phyloP scores from a whole-genome alignment of 1,140 invertebrate genomes.

The Leptopilina clavipes region DNA sequence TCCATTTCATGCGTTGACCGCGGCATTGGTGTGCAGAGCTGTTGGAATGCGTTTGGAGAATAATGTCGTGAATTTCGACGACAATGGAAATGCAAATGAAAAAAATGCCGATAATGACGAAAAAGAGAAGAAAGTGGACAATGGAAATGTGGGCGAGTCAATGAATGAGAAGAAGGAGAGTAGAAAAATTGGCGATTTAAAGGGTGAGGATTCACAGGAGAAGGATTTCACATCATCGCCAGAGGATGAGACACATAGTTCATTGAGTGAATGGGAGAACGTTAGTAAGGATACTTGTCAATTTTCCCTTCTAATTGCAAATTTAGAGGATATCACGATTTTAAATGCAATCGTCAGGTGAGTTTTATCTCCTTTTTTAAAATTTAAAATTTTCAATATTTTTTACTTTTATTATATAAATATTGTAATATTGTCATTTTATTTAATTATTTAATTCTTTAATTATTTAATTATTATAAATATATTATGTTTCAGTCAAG shows the following conservation, averaged over 20 bases:
- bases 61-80: slow-evolving; percentile 64
- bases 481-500: slow-evolving; percentile 71
- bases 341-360: slow-evolving; percentile 82
- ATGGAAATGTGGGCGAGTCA: slow-evolving; percentile 43
- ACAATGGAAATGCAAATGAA: neutral
- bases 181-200: slow-evolving; percentile 31
- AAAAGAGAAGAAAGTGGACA: slow-evolving; percentile 44
- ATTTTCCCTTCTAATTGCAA: slow-evolving; percentile 90
- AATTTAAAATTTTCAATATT: no score
- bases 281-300: slow-evolving; percentile 88
- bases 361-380: slow-evolving; percentile 70
- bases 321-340: slow-evolving; percentile 91
- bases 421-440: slow-evolving; percentile 44
- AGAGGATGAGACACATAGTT: slow-evolving; percentile 74
- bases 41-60: slow-evolving; percentile 78
- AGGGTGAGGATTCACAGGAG: slow-evolving; percentile 41
- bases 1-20: slow-evolving; percentile 83
- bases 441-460: no score
- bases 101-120: slow-evolving; percentile 54
- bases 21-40: slow-evolving; percentile 84
- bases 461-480: no score
- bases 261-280: slow-evolving; percentile 84
- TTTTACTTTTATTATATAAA: slow-evolving; percentile 53
- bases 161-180: slow-evolving; percentile 23
- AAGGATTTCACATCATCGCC: slow-evolving; percentile 47